A percentile compares a stretch with the other conserved stretches of the same genome.
These are phyloP conservation scores for Picus viridis DNA, from an alignment of 2,797 vertebrate genomes.

Conservation along the genomic window DNA sequence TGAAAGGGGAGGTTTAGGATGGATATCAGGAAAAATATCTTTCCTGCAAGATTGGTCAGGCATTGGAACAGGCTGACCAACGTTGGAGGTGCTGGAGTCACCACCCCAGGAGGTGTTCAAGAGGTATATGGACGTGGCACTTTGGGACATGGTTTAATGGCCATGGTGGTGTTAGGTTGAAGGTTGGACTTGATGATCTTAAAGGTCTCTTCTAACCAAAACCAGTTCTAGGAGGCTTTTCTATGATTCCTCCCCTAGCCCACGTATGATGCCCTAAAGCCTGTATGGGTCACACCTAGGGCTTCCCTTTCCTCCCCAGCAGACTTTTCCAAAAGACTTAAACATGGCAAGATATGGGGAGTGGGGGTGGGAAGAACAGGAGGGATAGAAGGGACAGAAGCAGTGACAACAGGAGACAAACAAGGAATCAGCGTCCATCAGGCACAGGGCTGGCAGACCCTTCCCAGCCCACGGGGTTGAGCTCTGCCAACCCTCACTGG, in stretches of 20 bases:
- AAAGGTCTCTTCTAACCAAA: no score
- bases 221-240: no score
- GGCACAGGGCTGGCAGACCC: background rate
- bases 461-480: background rate
- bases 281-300: background rate
- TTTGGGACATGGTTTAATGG: no score
- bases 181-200: no score
- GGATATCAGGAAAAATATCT: no score
- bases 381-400: background rate
- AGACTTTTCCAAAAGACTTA: background rate
- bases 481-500: background rate
- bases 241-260: background rate
- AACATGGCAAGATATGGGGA: background rate
- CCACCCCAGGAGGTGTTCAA: no score
- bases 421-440: background rate
- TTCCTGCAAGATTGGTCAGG: no score
- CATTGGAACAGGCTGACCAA: no score
- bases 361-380: background rate
- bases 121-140: no score
- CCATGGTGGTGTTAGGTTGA: no score
- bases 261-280: fast-evolving
- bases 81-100: no score
- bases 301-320: background rate
- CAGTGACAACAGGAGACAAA: background rate
- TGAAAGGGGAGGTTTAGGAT: no score